Conservation (phyloP, 2,113 vertebrate species). For the Lophochroa leadbeateri region DNA sequence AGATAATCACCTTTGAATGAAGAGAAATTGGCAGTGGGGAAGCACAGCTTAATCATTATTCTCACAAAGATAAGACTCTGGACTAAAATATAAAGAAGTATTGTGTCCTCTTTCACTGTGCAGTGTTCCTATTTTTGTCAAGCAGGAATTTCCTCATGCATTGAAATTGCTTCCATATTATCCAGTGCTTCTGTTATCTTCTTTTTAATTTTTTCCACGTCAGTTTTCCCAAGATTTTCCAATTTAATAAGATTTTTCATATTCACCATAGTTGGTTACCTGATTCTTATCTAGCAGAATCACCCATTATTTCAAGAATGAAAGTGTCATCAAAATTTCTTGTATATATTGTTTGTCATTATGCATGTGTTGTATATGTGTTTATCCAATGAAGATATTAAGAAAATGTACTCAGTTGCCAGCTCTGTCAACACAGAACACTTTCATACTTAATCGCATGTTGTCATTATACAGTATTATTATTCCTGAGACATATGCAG, state of each 20-base stretch:
- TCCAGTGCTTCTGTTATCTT: not conserved
- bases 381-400: not conserved
- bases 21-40: not conserved
- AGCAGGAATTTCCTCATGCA: not conserved
- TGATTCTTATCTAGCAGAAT: not conserved
- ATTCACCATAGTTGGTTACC: not conserved
- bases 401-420: not conserved
- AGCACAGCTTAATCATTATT: not conserved
- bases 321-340: not conserved
- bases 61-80: not conserved
- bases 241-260: not conserved
- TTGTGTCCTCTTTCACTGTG: not conserved
- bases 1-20: not conserved
- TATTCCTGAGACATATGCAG: not conserved
- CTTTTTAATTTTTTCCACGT: not conserved
- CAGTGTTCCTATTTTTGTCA: not conserved
- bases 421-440: not conserved
- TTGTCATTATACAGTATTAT: slow-evolving; percentile 15
- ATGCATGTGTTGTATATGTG: not conserved
- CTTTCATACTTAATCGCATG: not conserved
- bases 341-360: not conserved
- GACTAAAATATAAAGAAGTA: not conserved
- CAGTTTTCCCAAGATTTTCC: not conserved
- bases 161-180: not conserved
- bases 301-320: not conserved